Percentiles rank a stretch among this genome's conserved stretches.
These are phyloP conservation scores for Pterocles gutturalis DNA, from an alignment of 2,113 vertebrate genomes.

Conservation along the genomic window DNA sequence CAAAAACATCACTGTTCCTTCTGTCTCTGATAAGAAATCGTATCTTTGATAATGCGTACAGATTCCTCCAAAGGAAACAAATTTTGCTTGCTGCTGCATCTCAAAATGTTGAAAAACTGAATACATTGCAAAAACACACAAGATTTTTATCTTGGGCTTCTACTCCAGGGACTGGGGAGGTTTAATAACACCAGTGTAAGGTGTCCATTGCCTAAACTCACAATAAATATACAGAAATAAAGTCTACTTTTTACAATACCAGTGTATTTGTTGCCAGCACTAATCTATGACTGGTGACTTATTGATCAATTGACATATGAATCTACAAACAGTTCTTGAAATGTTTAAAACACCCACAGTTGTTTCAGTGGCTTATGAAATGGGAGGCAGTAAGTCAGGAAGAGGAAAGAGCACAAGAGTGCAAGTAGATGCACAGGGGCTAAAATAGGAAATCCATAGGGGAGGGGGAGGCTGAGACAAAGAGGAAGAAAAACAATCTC, in stretches of 20 bases:
- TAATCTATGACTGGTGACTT: background rate
- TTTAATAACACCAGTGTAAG: background rate
- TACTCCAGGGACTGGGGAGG: background rate
- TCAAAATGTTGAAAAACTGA: background rate
- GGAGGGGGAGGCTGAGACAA: background rate
- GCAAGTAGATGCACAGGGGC: background rate
- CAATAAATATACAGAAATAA: background rate
- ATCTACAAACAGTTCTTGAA: background rate
- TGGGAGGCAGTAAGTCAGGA: background rate
- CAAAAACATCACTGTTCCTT: background rate
- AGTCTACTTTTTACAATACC: background rate
- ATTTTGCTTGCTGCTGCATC: background rate
- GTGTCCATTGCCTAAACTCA: background rate
- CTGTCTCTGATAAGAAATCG: background rate
- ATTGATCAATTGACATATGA: background rate
- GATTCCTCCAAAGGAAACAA: background rate
- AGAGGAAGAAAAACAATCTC: background rate
- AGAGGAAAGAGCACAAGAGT: background rate
- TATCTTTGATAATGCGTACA: background rate
- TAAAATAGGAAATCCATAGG: background rate
- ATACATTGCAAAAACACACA: background rate
- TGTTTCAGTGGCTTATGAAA: background rate
- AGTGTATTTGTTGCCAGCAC: background rate
- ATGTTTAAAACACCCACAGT: background rate
- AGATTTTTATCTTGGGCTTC: background rate